Evolutionary conservation across 92 coral and sea anemone genomes (phyloP).

Genomic region (Umimayanthus chanpuru): DNA sequence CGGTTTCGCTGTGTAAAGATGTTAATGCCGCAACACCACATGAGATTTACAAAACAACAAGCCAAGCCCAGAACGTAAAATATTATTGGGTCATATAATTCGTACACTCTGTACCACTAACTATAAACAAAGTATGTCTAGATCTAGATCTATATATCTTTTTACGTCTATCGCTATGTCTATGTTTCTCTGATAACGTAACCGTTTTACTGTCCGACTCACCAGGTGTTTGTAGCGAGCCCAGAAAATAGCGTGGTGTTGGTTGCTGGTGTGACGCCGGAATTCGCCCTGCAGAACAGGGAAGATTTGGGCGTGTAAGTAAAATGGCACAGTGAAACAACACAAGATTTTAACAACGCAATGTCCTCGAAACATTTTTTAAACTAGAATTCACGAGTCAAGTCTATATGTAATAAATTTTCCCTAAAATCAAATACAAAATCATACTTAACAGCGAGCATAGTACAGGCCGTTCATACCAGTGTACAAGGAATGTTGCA

Average conservation of each 20-base stretch:
- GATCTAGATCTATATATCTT: background rate
- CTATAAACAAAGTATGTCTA: background rate
- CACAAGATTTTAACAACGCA: background rate
- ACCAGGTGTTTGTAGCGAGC: slow-evolving; percentile 38
- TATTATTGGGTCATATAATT: no score
- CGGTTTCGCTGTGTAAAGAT: background rate
- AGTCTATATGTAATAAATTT: background rate
- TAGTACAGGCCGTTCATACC: background rate
- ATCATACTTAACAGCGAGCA: no score
- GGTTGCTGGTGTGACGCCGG: background rate
- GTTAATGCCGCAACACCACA: no score
- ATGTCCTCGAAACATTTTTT: background rate
- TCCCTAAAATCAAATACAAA: no score
- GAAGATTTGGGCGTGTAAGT: slow-evolving; percentile 31
- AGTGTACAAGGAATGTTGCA: background rate
- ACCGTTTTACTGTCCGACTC: background rate
- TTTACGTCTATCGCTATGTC: background rate
- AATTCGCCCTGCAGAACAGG: slow-evolving; percentile 33
- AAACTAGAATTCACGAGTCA: background rate
- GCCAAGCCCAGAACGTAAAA: no score
- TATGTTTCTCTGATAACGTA: background rate
- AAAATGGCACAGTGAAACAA: background rate
- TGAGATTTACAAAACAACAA: no score
- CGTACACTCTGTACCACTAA: no score
- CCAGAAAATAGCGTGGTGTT: slow-evolving; percentile 21